phyloP scores from a whole-genome alignment of 2,888 invertebrate species.

The Drosophila subquinaria region DNA sequence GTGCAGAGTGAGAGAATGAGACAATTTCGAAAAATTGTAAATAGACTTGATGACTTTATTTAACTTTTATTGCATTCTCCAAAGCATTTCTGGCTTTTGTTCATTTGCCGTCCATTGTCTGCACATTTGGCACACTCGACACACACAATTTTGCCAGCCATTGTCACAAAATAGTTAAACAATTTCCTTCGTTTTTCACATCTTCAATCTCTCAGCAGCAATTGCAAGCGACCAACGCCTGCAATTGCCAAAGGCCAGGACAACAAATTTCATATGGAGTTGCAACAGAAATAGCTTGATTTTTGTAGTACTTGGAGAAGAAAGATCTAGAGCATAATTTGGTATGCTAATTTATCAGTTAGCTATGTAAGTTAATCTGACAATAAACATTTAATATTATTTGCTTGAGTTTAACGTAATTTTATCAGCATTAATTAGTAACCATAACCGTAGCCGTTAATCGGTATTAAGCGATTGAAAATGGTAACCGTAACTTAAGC shows the following conservation, averaged over 20 bases:
- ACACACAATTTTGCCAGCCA: conserved; percentile 42
- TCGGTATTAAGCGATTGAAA: no score
- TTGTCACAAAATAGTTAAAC: conserved; percentile 52
- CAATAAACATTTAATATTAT: no score
- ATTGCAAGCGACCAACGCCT: conserved; percentile 55
- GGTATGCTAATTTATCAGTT: neutral
- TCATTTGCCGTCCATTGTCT: conserved; percentile 52
- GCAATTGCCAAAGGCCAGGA: conserved; percentile 56
- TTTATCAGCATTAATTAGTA: no score
- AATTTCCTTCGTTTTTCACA: conserved; percentile 33
- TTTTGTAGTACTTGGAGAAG: neutral
- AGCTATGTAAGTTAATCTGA: neutral
- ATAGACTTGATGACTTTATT: conserved; percentile 80
- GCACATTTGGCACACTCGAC: conserved; percentile 66
- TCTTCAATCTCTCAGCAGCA: conserved; percentile 22
- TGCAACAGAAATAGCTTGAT: neutral
- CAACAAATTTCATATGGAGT: neutral
- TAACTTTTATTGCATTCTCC: conserved; percentile 77
- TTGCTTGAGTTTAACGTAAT: no score
- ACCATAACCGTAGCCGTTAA: no score
- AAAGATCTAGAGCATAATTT: neutral
- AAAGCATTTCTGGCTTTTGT: conserved; percentile 58
- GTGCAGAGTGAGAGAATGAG: conserved; percentile 42
- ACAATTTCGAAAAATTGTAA: conserved; percentile 72
- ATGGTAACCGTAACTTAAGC: no score